Base-by-base conservation (phyloP, 2,888 invertebrate species). In the Sylvicola cinctus region DNA sequence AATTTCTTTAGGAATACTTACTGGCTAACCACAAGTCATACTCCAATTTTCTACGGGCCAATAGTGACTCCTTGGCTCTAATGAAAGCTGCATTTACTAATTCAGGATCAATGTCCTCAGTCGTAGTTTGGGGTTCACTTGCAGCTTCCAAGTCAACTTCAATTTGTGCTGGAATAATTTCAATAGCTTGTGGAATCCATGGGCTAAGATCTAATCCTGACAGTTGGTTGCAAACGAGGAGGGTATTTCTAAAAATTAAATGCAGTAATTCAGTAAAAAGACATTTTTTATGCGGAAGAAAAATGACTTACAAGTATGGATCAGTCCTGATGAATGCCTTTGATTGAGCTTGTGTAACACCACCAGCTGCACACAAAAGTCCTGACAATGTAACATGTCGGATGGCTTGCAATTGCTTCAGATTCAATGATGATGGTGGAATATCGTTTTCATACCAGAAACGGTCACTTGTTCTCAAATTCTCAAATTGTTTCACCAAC, bases 371-470 rank as follows among this genome's bases (percentile, higher is more conserved):
- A 46, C 90, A 90, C 7, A 90, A 58, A 4, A 87, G 58, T 2
- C 83, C 77, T 1, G 85, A 74, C 1, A 88, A 55, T 0, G 81
- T 73, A 0, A 78, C 74, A 47, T 79, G 80, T 31, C 81, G 68
- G 32, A 90, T 70, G 42, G 85, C 84, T 36, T 70, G 70, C 8
- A 90, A 60, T 50, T 88, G 87, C 32, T 74, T 75, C 38, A 70
- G 63, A 0, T 65, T 68, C 40, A 88, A 66, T 1, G 85, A 77
- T 12, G 85, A 84, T 1, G 87, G 87, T 1, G 87, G 88, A 31
- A 88, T 65, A 49, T 90, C 88, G 50, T 90, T 90, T 55, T 93
- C 91, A 49, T 88, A 91, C 88, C 90, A 93, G 53, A 88, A 91
- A 40, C 91, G 63, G 61, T 93, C 93, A 35, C 87, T 81, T 45